Percentiles rank a stretch among this genome's conserved stretches.
Evolutionary conservation across 1,140 invertebrate genomes (phyloP).

Genomic region (Solenopsis invicta): DNA sequence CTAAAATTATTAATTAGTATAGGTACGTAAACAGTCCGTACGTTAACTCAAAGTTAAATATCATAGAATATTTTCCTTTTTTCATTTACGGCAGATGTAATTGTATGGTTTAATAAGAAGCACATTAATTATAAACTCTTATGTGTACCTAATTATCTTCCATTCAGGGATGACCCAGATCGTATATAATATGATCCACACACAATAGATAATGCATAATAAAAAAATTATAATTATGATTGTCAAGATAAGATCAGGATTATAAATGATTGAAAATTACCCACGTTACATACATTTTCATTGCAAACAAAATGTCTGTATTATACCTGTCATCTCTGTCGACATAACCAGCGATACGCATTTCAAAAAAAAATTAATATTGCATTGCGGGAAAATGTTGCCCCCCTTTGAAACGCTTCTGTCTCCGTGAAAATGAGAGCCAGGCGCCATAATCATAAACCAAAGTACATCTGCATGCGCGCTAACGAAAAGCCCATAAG

Average conservation of each 20-base stretch:
- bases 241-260: not conserved
- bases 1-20: constrained; percentile 14
- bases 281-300: not conserved
- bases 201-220: not conserved
- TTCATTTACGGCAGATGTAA: not conserved
- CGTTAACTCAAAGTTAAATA: too few relatives aligned
- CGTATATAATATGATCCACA: not conserved
- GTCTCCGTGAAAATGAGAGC: constrained; percentile 50
- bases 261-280: not conserved
- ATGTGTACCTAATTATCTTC: not conserved
- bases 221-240: not conserved
- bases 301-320: not conserved
- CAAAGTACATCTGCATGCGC: constrained; percentile 59
- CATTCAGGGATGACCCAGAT: not conserved
- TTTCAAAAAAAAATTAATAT: constrained; percentile 10
- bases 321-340: not conserved
- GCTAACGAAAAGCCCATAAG: constrained; percentile 63
- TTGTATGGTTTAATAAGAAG: not conserved
- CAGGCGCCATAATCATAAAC: constrained; percentile 51
- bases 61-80: not conserved
- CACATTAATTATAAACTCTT: not conserved
- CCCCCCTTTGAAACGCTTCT: constrained; percentile 6
- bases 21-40: not conserved
- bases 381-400: constrained; percentile 8
- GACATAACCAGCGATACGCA: constrained; percentile 5